Conservation (phyloP, 1,140 invertebrate genomes). For the Arctopsyche grandis region DNA sequence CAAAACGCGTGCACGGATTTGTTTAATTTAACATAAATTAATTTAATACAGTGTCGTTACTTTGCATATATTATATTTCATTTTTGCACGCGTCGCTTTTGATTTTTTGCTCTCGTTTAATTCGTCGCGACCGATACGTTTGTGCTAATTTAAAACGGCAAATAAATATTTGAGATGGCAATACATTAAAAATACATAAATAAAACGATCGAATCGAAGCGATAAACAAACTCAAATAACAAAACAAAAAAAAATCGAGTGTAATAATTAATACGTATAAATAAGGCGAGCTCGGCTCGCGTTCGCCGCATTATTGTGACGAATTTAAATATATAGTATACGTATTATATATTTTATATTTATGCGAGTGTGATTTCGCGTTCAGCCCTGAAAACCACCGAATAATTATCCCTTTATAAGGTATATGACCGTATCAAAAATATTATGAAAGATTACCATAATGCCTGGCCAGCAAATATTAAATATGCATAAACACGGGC, state of each 20-base stretch:
- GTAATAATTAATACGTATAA: too few species aligned
- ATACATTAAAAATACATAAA: too few species aligned
- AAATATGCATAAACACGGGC: constrained; percentile 54
- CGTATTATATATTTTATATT: not conserved
- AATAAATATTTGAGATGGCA: too few species aligned
- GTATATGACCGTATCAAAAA: constrained; percentile 55
- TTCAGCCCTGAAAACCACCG: constrained; percentile 45
- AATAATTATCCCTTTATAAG: constrained; percentile 55
- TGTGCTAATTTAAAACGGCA: too few species aligned
- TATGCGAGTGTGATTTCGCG: not conserved
- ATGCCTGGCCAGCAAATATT: constrained; percentile 53
- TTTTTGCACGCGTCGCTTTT: not conserved
- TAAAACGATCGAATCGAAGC: too few species aligned
- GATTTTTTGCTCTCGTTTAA: too few species aligned
- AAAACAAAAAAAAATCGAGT: too few species aligned
- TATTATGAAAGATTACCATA: constrained; percentile 56
- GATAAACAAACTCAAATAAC: too few species aligned
- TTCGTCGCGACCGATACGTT: too few species aligned
- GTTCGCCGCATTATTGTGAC: too few species aligned
- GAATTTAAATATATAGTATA: too few species aligned
- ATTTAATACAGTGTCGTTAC: not conserved
- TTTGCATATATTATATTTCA: constrained; percentile 7
- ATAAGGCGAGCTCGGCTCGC: too few species aligned
- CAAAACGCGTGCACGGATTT: constrained; percentile 1
- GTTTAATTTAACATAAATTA: constrained; percentile 20